phyloP scores from a whole-genome alignment of 2,797 vertebrate genomes.

The Orientallactaga sibirica region DNA sequence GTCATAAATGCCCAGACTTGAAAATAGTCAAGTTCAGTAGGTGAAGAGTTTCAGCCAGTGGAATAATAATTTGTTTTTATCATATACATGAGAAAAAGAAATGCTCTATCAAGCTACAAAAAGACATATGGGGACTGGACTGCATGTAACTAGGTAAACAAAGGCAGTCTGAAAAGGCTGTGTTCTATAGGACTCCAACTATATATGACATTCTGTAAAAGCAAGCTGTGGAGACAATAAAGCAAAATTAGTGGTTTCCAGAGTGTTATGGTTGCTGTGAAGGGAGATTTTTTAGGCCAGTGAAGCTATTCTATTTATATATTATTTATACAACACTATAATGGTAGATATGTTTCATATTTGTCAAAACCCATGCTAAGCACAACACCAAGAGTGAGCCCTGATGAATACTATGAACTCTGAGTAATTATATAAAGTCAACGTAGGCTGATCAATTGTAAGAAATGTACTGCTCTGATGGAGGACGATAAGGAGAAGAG shows the following conservation, averaged over 20 bases:
- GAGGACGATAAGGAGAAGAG: too few relatives aligned
- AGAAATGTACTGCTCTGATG: too few relatives aligned
- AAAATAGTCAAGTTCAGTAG: background rate
- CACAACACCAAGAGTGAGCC: background rate
- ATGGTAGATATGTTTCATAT: background rate
- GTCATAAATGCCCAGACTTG: background rate
- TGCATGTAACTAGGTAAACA: background rate
- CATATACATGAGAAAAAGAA: background rate
- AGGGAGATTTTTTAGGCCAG: background rate
- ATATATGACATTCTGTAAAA: background rate
- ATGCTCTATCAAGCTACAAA: background rate
- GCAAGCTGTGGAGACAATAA: background rate
- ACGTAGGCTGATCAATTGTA: background rate
- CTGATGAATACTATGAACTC: background rate
- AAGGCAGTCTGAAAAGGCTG: background rate
- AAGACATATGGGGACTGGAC: background rate
- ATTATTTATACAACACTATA: background rate
- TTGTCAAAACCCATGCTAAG: background rate
- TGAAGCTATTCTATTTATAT: background rate
- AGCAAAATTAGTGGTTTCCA: background rate
- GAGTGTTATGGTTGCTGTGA: background rate
- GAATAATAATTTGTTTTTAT: background rate
- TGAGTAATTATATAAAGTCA: background rate
- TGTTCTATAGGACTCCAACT: background rate
- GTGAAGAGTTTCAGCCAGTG: background rate